phyloP scores from a whole-genome alignment of 1,140 invertebrate species.

The Drosophila auraria region DNA sequence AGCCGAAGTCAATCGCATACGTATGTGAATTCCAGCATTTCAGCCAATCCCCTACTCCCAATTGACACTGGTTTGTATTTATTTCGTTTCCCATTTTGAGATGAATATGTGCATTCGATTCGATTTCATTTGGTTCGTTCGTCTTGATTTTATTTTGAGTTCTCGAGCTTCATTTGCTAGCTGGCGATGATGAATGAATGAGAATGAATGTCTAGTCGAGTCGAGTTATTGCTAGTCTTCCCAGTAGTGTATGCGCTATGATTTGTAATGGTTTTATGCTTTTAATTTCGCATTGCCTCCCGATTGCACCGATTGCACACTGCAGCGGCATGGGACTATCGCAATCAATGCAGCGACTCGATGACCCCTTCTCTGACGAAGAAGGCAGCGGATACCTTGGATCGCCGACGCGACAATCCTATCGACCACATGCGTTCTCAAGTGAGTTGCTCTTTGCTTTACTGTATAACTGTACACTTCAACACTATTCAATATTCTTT shows the following conservation, averaged over 20 bases:
- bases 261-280: constrained; percentile 36
- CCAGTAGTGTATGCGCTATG: constrained; percentile 21
- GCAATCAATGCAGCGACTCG: constrained; percentile 85
- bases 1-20: constrained; percentile 85
- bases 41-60: constrained; percentile 93
- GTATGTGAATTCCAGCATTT: constrained; percentile 90
- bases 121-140: constrained; percentile 55
- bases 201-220: constrained; percentile 62
- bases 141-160: constrained; percentile 44
- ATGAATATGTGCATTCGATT: constrained; percentile 54
- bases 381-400: constrained; percentile 85
- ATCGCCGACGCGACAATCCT: constrained; percentile 85
- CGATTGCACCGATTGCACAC: constrained; percentile 41
- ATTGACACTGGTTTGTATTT: constrained; percentile 89
- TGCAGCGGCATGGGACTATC: constrained; percentile 85
- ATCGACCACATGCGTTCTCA: constrained; percentile 85
- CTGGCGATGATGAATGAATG: constrained; percentile 36
- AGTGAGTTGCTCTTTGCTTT: constrained; percentile 50
- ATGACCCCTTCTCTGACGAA: constrained; percentile 85
- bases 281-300: constrained; percentile 34
- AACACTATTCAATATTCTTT: neutral
- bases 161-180: constrained; percentile 47
- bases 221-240: constrained; percentile 51
- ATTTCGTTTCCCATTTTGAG: constrained; percentile 62
- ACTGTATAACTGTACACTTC: neutral